phyloP scores from a whole-genome alignment of 2,113 vertebrate species.

The Callopanchax toddi region DNA sequence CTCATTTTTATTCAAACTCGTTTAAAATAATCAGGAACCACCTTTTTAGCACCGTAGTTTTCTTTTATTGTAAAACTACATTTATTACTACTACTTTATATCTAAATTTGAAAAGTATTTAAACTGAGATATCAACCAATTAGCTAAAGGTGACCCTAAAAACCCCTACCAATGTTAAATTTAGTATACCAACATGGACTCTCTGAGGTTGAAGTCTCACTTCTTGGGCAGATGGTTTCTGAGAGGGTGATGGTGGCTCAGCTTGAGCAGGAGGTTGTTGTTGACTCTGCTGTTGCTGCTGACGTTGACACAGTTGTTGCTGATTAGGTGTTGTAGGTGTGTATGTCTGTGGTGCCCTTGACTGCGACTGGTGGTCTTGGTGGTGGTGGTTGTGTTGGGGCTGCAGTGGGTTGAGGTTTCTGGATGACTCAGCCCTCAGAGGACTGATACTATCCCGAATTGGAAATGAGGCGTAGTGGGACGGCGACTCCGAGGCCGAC shows the following conservation, averaged over 20 bases:
- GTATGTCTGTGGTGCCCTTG: constrained; percentile 21
- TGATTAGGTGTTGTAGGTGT: not conserved
- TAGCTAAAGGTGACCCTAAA: too few relatives aligned
- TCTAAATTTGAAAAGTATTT: not conserved
- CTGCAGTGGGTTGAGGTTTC: constrained; percentile 73
- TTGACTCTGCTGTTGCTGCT: constrained; percentile 24
- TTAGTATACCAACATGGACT: too few relatives aligned
- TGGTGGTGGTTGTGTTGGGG: constrained; percentile 59
- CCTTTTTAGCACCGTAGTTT: not conserved
- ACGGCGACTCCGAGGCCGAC: constrained; percentile 47
- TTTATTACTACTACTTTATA: too few relatives aligned
- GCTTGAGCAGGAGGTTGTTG: constrained; percentile 34
- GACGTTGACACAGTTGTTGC: constrained; percentile 39
- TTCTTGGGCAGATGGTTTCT: constrained; percentile 86
- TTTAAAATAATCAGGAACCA: not conserved
- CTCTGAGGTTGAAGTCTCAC: constrained; percentile 66
- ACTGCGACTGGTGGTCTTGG: constrained; percentile 41
- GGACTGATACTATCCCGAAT: constrained; percentile 85
- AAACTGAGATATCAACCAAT: not conserved
- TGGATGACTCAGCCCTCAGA: constrained; percentile 84
- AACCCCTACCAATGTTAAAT: too few relatives aligned
- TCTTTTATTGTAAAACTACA: not conserved
- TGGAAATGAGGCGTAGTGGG: constrained; percentile 73
- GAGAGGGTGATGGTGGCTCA: constrained; percentile 48
- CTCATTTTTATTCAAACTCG: constrained; percentile 14